Evolutionary conservation across 2,888 invertebrate genomes (phyloP).

Genomic region (Galerucella pusilla): DNA sequence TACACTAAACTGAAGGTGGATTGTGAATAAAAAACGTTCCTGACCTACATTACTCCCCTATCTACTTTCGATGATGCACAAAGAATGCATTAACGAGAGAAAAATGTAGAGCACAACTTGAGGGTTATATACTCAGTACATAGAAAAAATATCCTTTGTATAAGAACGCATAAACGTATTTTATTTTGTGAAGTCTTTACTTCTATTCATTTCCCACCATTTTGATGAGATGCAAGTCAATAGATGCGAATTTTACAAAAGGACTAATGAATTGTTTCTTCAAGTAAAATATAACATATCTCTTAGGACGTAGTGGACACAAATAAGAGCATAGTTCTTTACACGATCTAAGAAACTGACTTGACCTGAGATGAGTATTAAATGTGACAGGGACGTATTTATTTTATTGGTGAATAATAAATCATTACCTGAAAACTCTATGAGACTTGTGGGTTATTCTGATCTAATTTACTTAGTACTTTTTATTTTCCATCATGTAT

Average conservation of each 20-base stretch:
- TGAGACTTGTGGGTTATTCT: no score
- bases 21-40: conserved; percentile 30
- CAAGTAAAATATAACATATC: no score
- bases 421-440: no score
- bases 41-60: conserved; percentile 49
- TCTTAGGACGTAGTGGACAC: no score
- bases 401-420: no score
- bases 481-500: no score
- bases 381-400: no score
- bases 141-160: background rate
- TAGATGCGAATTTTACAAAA: background rate
- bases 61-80: conserved; percentile 42
- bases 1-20: conserved; percentile 8
- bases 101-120: conserved; percentile 13
- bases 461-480: no score
- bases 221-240: background rate
- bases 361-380: no score
- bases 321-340: no score
- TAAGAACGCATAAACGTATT: background rate
- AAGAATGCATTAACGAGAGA: conserved; percentile 30
- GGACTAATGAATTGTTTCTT: background rate
- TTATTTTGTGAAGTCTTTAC: background rate
- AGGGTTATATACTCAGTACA: conserved; percentile 2
- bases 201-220: background rate
- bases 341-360: no score